phyloP scores from a whole-genome alignment of 2,113 vertebrate genomes.

The Myrmecobius fasciatus region DNA sequence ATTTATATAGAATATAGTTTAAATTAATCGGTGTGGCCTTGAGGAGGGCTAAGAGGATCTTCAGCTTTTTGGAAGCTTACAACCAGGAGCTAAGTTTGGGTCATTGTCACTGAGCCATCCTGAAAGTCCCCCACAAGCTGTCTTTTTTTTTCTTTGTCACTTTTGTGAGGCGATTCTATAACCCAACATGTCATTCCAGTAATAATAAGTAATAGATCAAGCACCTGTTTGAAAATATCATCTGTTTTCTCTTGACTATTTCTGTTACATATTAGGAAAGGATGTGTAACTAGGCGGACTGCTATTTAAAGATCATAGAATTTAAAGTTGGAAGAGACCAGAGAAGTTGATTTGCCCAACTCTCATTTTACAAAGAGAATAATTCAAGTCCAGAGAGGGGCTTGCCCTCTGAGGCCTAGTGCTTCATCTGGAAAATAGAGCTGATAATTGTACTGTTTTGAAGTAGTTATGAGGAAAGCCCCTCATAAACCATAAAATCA shows the following conservation, averaged over 20 bases:
- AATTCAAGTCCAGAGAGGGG: neutral
- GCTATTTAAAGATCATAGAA: conserved; percentile 36
- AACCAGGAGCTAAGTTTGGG: neutral
- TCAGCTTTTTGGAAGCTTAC: neutral
- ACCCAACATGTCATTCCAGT: neutral
- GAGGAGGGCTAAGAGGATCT: neutral
- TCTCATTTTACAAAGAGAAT: neutral
- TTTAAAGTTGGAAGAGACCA: neutral
- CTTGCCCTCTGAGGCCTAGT: neutral
- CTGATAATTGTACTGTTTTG: neutral
- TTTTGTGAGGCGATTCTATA: neutral
- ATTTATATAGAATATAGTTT: neutral
- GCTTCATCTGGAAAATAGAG: neutral
- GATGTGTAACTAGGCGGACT: neutral
- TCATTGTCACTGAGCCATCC: neutral
- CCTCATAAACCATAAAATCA: neutral
- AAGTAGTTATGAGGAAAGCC: neutral
- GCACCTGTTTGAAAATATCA: conserved; percentile 70
- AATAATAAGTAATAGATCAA: neutral
- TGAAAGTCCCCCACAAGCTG: neutral
- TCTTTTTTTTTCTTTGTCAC: neutral
- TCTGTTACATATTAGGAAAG: conserved; percentile 64
- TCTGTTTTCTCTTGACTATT: neutral
- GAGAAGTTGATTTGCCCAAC: neutral
- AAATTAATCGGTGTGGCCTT: neutral